These are phyloP conservation scores for Cyclopterus lumpus DNA, from an alignment of 2,797 vertebrate genomes.

Conservation along the genomic window DNA sequence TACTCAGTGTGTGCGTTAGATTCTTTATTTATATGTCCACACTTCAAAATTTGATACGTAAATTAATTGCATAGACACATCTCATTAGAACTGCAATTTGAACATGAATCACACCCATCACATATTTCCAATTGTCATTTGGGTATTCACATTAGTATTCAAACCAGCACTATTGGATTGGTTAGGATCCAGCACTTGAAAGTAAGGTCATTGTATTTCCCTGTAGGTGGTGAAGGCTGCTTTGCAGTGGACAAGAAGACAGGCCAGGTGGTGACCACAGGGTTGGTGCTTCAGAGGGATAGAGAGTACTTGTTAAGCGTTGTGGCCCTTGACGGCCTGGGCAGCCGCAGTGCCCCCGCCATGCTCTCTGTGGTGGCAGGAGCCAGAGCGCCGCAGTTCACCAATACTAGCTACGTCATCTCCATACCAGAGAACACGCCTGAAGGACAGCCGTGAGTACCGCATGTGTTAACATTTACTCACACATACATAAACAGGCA, in stretches of 20 bases:
- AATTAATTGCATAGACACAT: not conserved
- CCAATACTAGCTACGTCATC: conserved; percentile 84
- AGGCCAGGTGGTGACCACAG: conserved; percentile 88
- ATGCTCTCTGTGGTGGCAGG: conserved; percentile 88
- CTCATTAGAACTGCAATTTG: not conserved
- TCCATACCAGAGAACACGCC: conserved; percentile 87
- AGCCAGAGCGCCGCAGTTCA: conserved; percentile 87
- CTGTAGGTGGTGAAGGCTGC: conserved; percentile 87
- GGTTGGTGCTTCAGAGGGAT: conserved; percentile 84
- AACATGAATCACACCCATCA: not conserved
- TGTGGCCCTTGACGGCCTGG: conserved; percentile 87
- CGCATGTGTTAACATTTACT: not conserved
- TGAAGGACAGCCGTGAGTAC: conserved; percentile 87
- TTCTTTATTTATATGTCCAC: not conserved
- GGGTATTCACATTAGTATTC: conserved; percentile 42
- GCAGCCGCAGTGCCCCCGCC: conserved; percentile 85
- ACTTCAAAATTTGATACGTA: not conserved
- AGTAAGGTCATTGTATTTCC: conserved; percentile 42
- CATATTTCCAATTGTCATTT: conserved; percentile 3
- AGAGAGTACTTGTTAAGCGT: conserved; percentile 89
- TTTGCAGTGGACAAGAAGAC: conserved; percentile 89
- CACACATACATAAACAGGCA: conserved; percentile 8
- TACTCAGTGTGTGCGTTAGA: not conserved
- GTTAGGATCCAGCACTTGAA: conserved; percentile 35
- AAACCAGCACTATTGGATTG: conserved; percentile 12